phyloP scores from a whole-genome alignment of 2,797 vertebrate species.

The Cygnus olor region DNA sequence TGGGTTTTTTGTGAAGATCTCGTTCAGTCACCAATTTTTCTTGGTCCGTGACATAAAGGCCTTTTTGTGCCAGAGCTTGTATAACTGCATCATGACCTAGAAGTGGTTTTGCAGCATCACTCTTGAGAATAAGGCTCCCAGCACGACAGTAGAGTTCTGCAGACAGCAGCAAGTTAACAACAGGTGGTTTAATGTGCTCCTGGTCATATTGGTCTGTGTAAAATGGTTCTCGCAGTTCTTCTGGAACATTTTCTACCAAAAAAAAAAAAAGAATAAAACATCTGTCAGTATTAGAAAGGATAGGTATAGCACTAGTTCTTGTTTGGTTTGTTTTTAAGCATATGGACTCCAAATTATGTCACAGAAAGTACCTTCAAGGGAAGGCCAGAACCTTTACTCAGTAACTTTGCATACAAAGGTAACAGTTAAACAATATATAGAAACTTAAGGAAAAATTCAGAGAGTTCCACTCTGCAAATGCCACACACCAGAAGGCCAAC shows the following conservation, averaged over 20 bases:
- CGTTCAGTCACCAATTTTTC: conserved; percentile 93
- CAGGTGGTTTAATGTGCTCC: conserved; percentile 96
- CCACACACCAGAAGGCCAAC: background rate
- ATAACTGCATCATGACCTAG: conserved; percentile 94
- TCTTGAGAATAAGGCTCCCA: conserved; percentile 92
- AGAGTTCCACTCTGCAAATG: background rate
- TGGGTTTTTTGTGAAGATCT: conserved; percentile 93
- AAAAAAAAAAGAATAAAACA: background rate
- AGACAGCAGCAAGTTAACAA: conserved; percentile 91
- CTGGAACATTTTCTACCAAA: conserved; percentile 88
- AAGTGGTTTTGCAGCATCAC: conserved; percentile 88
- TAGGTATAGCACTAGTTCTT: background rate
- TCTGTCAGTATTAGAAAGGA: background rate
- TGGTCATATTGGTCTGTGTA: conserved; percentile 99
- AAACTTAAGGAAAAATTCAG: background rate
- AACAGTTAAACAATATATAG: background rate
- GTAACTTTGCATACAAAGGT: background rate
- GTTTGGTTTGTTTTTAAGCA: background rate
- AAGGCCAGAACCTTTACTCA: background rate
- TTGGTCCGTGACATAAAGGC: conserved; percentile 95
- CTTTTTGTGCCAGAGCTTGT: conserved; percentile 94
- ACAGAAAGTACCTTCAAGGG: background rate
- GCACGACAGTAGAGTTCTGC: conserved; percentile 96
- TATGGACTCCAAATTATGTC: background rate
- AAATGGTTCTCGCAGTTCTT: conserved; percentile 92